Base-by-base conservation (phyloP, 2,113 vertebrate genomes). In the Leptobrachium ailaonicum region DNA sequence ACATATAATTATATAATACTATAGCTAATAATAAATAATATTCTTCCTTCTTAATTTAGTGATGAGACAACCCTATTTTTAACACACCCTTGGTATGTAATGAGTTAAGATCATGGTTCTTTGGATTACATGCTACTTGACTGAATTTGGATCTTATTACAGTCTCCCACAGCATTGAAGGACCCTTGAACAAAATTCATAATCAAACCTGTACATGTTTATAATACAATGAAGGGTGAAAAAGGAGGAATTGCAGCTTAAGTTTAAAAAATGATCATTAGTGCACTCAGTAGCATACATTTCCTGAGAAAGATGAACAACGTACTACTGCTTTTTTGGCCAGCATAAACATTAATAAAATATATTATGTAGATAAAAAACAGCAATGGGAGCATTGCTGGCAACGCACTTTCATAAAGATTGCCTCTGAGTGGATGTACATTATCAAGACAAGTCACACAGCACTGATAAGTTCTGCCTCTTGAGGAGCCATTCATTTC, bases 401-500 rank as follows among this genome's bases (percentile, higher is more conserved):
- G 87, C 6, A 82, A 88, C 87, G 87, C 86, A 90, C 91, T 92
- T 91, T 88, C 42, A 77, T 84, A 94, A 87, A 91, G 81, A 88
- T 92, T 91, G 87, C 89, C 87, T 87, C 80, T 43, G 78, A 82
- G 88, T 88, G 85, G 85, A 74, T 87, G 85, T 88, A 85, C 1
- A 13, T 89, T 94, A 92, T 95, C 93, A 89, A 87, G 75, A 80
- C 77, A 85, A 86, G 88, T 87, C 88, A 87, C 87, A 87, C 87
- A 91, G 83, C 73, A 85, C 83, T 82, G 89, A 91, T 92, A 94
- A 94, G 90, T 68, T 63, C 84, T 87, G 86, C 87, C 88, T 93
- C 90, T 92, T 92, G 91, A 90, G 84, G 90, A 90, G 87, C 89
- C 89, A 93, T 94, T 95, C 92, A 90, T 94, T 94, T 90, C 80